These are phyloP conservation scores for Palythoa heliodiscus DNA, from an alignment of 92 coral and sea anemone species.

Conservation along the genomic window DNA sequence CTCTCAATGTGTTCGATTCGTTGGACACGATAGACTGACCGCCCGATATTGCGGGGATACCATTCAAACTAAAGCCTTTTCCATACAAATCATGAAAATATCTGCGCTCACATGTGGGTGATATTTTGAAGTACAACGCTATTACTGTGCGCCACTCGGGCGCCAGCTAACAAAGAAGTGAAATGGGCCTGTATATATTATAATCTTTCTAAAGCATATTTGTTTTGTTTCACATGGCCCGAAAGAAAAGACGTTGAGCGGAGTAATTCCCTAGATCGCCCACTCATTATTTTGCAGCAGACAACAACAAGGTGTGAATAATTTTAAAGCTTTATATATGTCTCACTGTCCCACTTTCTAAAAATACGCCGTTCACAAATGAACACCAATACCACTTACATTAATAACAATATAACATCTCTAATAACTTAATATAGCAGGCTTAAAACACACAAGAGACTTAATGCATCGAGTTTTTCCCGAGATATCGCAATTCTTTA, in stretches of 20 bases:
- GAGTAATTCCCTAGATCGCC: not conserved
- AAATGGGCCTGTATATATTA: not conserved
- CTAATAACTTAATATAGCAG: too few relatives aligned
- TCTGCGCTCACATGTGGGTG: not conserved
- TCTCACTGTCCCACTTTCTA: not conserved
- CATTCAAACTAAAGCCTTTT: too few relatives aligned
- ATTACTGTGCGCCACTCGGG: not conserved
- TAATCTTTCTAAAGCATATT: not conserved
- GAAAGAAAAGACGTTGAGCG: not conserved
- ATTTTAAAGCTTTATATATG: not conserved
- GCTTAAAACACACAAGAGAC: too few relatives aligned
- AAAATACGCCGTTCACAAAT: too few relatives aligned
- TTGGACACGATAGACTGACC: too few relatives aligned
- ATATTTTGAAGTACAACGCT: too few relatives aligned
- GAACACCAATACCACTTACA: not conserved
- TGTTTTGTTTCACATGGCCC: slow-evolving; percentile 1
- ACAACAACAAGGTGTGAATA: slow-evolving; percentile 7
- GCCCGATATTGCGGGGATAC: too few relatives aligned
- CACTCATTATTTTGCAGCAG: not conserved
- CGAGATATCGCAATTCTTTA: too few relatives aligned
- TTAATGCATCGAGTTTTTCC: too few relatives aligned
- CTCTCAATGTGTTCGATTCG: too few relatives aligned
- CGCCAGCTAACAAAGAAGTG: not conserved
- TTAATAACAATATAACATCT: too few relatives aligned
- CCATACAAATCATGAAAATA: too few relatives aligned